These are phyloP conservation scores for Macrophya annulata DNA, from an alignment of 2,888 invertebrate species.

Conservation along the genomic window DNA sequence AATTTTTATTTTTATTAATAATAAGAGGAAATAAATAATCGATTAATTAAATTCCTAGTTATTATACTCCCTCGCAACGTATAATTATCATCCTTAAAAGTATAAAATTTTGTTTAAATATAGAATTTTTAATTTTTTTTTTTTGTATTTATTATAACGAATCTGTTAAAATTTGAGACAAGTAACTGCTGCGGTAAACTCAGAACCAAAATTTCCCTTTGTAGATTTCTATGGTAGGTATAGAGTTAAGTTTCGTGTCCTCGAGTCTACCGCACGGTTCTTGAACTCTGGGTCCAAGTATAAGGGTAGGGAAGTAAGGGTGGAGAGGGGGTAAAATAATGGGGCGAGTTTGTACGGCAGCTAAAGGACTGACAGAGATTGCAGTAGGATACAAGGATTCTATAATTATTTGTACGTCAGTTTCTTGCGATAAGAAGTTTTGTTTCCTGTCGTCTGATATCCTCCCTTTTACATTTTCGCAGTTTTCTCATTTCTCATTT, in stretches of 20 bases:
- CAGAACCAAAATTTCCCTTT: conserved; percentile 23
- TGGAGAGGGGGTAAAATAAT: neutral
- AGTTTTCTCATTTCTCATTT: conserved; percentile 43
- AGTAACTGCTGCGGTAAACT: neutral
- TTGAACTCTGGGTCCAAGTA: conserved; percentile 49
- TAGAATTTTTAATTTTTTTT: too few species aligned
- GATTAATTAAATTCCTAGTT: neutral
- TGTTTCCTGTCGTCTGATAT: conserved; percentile 53
- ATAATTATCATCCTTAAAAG: too few species aligned
- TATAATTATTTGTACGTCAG: conserved; percentile 64
- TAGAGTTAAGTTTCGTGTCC: conserved; percentile 25
- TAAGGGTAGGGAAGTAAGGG: neutral
- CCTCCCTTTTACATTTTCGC: conserved; percentile 53
- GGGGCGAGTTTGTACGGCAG: conserved; percentile 39
- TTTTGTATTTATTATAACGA: neutral
- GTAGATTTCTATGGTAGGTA: conserved; percentile 9
- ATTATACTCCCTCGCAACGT: neutral
- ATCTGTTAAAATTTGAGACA: neutral
- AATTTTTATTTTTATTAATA: neutral
- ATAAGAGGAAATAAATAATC: neutral
- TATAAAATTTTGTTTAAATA: too few species aligned
- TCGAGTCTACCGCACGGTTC: conserved; percentile 28
- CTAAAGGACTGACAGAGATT: conserved; percentile 43
- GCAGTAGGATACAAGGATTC: conserved; percentile 49
- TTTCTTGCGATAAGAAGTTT: conserved; percentile 47